Evolutionary conservation across 2,888 invertebrate genomes (phyloP).

Genomic region (Hemistola chrysoprasaria): DNA sequence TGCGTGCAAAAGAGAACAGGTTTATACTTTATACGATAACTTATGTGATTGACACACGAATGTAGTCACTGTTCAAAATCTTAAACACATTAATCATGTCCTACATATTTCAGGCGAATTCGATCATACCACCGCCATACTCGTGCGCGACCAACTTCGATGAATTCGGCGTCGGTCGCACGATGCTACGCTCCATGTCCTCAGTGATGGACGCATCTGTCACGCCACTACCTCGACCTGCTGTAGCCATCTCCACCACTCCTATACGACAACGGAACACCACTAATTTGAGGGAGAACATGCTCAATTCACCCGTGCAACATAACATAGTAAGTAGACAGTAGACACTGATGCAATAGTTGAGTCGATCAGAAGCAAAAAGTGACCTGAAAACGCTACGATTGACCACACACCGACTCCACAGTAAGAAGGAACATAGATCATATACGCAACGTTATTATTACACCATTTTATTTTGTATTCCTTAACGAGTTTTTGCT

Average conservation of each 20-base stretch:
- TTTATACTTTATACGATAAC: too few relatives aligned
- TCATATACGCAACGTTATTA: too few relatives aligned
- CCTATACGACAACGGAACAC: conserved; percentile 29
- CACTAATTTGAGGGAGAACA: conserved; percentile 57
- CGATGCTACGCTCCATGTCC: conserved; percentile 83
- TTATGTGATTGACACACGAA: too few relatives aligned
- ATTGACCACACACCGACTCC: too few relatives aligned
- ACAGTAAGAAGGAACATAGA: too few relatives aligned
- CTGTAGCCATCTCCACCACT: conserved; percentile 27
- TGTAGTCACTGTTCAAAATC: too few relatives aligned
- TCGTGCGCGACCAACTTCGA: conserved; percentile 90
- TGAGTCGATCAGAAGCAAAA: too few relatives aligned
- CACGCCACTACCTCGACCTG: conserved; percentile 38
- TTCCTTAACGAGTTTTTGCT: too few relatives aligned
- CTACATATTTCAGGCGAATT: conserved; percentile 86
- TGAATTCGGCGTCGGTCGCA: conserved; percentile 72
- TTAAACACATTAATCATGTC: too few relatives aligned
- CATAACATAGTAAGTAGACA: conserved; percentile 31
- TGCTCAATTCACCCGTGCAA: conserved; percentile 59
- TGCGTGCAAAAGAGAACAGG: too few relatives aligned
- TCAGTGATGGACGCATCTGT: conserved; percentile 69
- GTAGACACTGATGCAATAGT: conserved; percentile 9
- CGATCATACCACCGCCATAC: conserved; percentile 92
- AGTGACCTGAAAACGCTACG: too few relatives aligned
- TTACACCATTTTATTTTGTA: conserved; percentile 16